phyloP scores from a whole-genome alignment of 2,113 vertebrate species.

The Lutjanus erythropterus region DNA sequence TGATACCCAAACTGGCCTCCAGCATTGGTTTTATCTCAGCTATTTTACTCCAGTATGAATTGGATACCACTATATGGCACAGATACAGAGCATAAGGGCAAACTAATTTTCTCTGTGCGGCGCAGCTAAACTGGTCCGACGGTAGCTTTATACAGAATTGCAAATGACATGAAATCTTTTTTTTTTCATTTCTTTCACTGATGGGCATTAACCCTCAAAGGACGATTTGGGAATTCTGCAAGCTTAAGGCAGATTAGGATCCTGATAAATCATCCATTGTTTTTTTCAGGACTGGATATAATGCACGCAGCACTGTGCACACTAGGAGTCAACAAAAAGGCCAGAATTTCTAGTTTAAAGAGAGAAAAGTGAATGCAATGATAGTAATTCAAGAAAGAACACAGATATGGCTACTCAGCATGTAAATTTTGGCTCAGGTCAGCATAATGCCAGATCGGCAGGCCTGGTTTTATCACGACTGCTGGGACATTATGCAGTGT shows the following conservation, averaged over 20 bases:
- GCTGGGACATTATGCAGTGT: conserved; percentile 20
- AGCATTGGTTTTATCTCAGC: conserved; percentile 44
- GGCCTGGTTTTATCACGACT: neutral
- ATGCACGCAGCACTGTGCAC: neutral
- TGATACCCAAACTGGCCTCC: conserved; percentile 25
- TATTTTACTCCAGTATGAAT: conserved; percentile 47
- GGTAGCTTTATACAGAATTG: neutral
- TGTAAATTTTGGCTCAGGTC: conserved; percentile 2
- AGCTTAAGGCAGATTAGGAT: conserved; percentile 51
- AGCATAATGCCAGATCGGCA: conserved; percentile 16
- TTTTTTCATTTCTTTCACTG: conserved; percentile 35
- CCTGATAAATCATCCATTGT: conserved; percentile 32
- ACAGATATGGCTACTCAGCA: neutral
- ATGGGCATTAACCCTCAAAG: conserved; percentile 38
- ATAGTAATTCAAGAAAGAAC: neutral
- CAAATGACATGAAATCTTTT: conserved; percentile 36
- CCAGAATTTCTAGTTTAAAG: neutral
- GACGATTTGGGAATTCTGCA: neutral
- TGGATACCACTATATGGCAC: conserved; percentile 42
- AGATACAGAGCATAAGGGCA: conserved; percentile 52
- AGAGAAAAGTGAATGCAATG: neutral
- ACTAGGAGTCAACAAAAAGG: neutral
- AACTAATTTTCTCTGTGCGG: conserved; percentile 55
- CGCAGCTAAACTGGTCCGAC: conserved; percentile 12
- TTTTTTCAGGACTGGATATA: neutral